Base-by-base conservation (phyloP, 92 coral and sea anemone genomes). In the Pocillopora grandis region DNA sequence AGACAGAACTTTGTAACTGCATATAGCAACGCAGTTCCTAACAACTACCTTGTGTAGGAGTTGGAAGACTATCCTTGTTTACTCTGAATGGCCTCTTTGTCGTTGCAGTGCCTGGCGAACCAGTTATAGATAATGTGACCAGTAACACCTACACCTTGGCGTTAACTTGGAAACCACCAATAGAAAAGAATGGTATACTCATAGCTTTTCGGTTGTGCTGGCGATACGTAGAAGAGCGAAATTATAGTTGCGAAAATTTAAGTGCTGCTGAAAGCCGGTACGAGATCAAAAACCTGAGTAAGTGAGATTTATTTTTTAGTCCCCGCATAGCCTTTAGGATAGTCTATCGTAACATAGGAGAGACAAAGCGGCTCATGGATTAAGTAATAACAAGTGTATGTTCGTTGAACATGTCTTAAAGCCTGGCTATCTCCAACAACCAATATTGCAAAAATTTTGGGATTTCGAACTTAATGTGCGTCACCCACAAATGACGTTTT, bases 81-180 rank as follows among this genome's bases (percentile, higher is more conserved):
- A 66, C 35, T 49, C 11, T 84, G 67, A 31, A 13, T 6, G 3
- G 10, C 3, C 27, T 83, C 1, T 42, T 2, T 37, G 79, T 12
- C 12, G 0, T 60, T 76, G 61, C 60, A 92, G 95, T 87, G 72
- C 95, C 95, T 59, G 90, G 87, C 17, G 68, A 74, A 58, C 86
- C 90, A 15, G 58, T 79, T 11, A 62, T 92, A 18, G 86, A 62
- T 5, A 55, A 73, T 59, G 90, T 87, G 5, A 77, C 72, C 31
- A 23, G 68, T 2, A 84, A 73, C 62, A 72, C 89, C 23, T 42
- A 87, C 27, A 80, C 83, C 55, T 76, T 92, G 58, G 72, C 52
- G 72, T 75, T 92, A 55, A 84, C 35, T 19, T 92, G 95, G 95
- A 64, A 36, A 18, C 70, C 83, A 49, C 95, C 95, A 0, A 60